Evolutionary conservation across 1,140 invertebrate genomes (phyloP), one percentile per base, ranked within the genome.

Genomic region (Protaetia brevitarsis): DNA sequence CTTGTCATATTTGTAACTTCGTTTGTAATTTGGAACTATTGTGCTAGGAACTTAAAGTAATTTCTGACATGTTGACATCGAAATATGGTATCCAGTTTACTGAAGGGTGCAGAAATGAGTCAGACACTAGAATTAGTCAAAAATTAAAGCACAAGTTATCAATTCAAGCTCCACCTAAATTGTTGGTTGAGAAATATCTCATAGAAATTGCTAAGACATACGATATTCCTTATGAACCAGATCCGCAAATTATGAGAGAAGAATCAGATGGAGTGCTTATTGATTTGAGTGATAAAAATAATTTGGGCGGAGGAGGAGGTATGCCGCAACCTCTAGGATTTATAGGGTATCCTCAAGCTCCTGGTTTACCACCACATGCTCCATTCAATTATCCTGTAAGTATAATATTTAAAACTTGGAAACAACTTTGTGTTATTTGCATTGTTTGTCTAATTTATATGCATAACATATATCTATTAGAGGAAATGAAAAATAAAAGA

Each of bases 141-240:
- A 98, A 98, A 80, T 77, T 99, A 4, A 96, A 97, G 78, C 93
- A 97, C 74, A 99, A 99, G 82, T 83, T 99, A 78, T 90, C 93
- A 34, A 89, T 99, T 2, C 95, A 98, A 74, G 95, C 95, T 37
- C 98, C 98, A 2, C 94, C 96, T 0, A 98, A 97, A 78, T 80
- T 98, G 63, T 82, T 99, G 7, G 93, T 99, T 45, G 98, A 99
- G 78, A 95, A 93, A 74, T 98, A 96, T 81, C 79, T 96, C 19
- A 91, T 96, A 72, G 97, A 98, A 82, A 99, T 99, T 71, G 95
- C 97, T 3, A 97, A 94, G 76, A 95, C 92, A 78, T 96, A 95
- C 74, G 91, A 95, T 79, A 87, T 98, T 51, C 86, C 89, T 51
- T 98, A 97, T 79, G 90, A 92, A 70, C 94, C 96, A 13, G 95